Evolutionary conservation across 1,140 invertebrate genomes (phyloP).

Genomic region (Lasioglossum albipes): DNA sequence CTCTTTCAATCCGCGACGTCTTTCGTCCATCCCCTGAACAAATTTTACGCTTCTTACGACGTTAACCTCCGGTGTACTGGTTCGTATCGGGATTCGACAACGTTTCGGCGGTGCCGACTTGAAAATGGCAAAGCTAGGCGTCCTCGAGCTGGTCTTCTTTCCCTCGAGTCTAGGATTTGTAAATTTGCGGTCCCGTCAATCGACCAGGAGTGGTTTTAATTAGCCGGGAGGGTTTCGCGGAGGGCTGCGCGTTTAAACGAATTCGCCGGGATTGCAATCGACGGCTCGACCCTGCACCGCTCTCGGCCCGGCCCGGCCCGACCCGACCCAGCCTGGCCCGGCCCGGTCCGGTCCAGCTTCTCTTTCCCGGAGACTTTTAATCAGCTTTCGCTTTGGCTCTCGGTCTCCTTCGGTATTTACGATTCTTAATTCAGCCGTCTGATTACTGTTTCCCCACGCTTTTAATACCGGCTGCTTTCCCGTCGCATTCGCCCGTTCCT

Average conservation of each 20-base stretch:
- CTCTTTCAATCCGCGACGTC: constrained; percentile 3
- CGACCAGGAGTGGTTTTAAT: constrained; percentile 34
- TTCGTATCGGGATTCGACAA: neutral
- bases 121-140: constrained; percentile 22
- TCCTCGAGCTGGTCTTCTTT: constrained; percentile 7
- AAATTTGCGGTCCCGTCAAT: constrained; percentile 41
- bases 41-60: constrained; percentile 48
- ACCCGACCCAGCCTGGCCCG: neutral
- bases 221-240: neutral
- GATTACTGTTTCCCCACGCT: constrained; percentile 30
- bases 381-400: constrained; percentile 39
- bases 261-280: constrained; percentile 27
- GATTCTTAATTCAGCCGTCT: constrained; percentile 40
- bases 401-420: constrained; percentile 26
- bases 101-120: neutral
- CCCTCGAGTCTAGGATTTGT: constrained; percentile 26
- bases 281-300: neutral
- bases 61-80: constrained; percentile 3
- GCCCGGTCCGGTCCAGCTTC: neutral
- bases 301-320: neutral
- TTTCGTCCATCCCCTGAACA: constrained; percentile 20
- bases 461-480: constrained; percentile 20
- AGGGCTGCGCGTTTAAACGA: constrained; percentile 14
- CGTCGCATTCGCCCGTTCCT: neutral
- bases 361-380: constrained; percentile 18